A percentile compares a stretch with the other conserved stretches of the same genome.
phyloP scores from a whole-genome alignment of 2,113 vertebrate genomes.

The Mesoclemmys tuberculata region DNA sequence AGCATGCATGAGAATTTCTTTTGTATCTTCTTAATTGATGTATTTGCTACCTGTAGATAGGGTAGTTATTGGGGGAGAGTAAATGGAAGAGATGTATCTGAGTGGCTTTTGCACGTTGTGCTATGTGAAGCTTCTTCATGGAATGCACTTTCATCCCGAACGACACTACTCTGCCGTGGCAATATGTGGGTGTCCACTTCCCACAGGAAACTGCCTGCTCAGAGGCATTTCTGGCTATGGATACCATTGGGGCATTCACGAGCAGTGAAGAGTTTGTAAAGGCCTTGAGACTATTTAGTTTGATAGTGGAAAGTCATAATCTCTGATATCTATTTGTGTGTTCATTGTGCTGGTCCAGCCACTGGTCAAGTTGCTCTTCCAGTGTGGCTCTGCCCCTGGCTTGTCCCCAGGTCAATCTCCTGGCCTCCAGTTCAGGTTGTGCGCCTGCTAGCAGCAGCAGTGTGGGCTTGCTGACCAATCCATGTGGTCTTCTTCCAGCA shows the following conservation, averaged over 20 bases:
- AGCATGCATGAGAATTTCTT: not conserved
- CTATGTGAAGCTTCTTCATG: no score
- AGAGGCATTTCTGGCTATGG: not conserved
- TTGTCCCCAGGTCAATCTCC: accelerated
- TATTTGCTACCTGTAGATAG: not conserved
- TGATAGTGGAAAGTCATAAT: not conserved
- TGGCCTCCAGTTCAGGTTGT: not conserved
- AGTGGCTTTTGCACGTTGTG: no score
- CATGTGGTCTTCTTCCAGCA: not conserved
- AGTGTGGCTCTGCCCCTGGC: not conserved
- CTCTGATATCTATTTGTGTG: not conserved
- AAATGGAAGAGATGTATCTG: not conserved
- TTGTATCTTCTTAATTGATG: not conserved
- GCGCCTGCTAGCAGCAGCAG: not conserved
- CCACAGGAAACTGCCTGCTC: not conserved
- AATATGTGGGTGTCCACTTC: not conserved
- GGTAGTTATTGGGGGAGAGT: not conserved
- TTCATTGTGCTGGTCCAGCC: not conserved
- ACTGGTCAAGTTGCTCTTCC: accelerated
- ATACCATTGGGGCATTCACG: not conserved
- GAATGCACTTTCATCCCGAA: no score
- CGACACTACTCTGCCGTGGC: no score
- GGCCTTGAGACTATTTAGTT: not conserved
- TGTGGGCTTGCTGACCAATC: not conserved
- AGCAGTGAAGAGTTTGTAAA: not conserved